Evolutionary conservation across 2,113 vertebrate genomes (phyloP).

Genomic region (Macquaria ambigua): DNA sequence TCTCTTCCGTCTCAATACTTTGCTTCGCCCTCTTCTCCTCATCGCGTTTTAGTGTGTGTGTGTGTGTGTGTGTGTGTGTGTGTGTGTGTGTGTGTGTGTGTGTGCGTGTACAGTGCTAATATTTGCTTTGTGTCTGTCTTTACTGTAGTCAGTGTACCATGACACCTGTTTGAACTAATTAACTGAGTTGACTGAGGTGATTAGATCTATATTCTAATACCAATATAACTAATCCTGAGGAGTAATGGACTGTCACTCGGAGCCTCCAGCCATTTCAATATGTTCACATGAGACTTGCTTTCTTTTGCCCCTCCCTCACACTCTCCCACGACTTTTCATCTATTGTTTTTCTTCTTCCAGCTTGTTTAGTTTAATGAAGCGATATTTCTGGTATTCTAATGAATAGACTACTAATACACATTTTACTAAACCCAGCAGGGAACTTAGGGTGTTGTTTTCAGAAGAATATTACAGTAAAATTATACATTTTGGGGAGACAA

Average conservation of each 20-base stretch:
- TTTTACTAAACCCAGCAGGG: background rate
- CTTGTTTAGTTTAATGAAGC: conserved; percentile 27
- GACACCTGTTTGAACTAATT: conserved; percentile 62
- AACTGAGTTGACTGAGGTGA: conserved; percentile 53
- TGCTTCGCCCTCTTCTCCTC: background rate
- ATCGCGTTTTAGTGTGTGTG: background rate
- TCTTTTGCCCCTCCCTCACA: background rate
- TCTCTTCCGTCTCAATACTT: background rate
- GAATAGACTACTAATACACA: background rate
- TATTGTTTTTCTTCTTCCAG: background rate
- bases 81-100: background rate
- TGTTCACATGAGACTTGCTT: background rate
- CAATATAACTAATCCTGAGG: conserved; percentile 48
- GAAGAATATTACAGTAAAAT: background rate
- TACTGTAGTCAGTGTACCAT: conserved; percentile 29
- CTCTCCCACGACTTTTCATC: background rate
- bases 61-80: background rate
- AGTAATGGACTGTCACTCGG: conserved; percentile 57
- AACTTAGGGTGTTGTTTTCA: background rate
- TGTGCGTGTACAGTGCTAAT: conserved; percentile 15
- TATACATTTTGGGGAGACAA: background rate
- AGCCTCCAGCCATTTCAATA: conserved; percentile 27
- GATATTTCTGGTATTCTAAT: background rate
- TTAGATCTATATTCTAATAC: conserved; percentile 55
- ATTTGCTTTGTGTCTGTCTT: conserved; percentile 44